Base-by-base conservation (phyloP, 2,888 invertebrate genomes). In the Meiosimyza platycephala region DNA sequence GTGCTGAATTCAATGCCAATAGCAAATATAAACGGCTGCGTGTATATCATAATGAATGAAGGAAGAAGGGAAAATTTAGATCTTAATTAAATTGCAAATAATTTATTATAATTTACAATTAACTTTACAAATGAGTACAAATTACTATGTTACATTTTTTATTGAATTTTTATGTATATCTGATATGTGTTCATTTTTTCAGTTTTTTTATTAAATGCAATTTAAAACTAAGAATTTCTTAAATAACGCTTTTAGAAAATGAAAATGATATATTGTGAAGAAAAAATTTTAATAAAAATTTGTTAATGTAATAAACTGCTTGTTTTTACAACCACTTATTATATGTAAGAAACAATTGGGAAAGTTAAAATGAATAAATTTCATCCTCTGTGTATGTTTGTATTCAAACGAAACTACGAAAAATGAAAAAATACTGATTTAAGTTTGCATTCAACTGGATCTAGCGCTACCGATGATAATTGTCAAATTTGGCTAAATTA, bases 21-120 rank as follows among this genome's bases (percentile, higher is more conserved):
- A 93, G 93, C 69, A 92, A 90, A 76, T 94, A 94, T 83, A 93
- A 94, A 16, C 94, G 94, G 1, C 89, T 94, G 84, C 89, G 94
- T 79, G 93, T 94, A 12, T 94, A 94, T 83, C 94, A 94, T 86
- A 94, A 94, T 82, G 93, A 93, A 81, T 90, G 93, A 81, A 93
- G 93, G 75, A 91, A 92, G 83, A 94, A 94, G 87, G 94, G 93
- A 75, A 93, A 94, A 84, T 94, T 94, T 89, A 91, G 94, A 85
- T 94, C 94, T 87, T 94, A 90, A 90, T 78, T 74, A 60, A 66
- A 54, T 55, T 48, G 28, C 16, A 65, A 54, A 22, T 48, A 59
- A 50, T 47, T 50, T 59, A 68, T 1, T 22, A 4, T 28, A 28
- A 28, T 52, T 3, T n/a, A 12, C 7, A 1, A 54, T 13, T 54